Evolutionary conservation across 2,797 vertebrate species (phyloP).

Genomic region (Sebastes vulpes): DNA sequence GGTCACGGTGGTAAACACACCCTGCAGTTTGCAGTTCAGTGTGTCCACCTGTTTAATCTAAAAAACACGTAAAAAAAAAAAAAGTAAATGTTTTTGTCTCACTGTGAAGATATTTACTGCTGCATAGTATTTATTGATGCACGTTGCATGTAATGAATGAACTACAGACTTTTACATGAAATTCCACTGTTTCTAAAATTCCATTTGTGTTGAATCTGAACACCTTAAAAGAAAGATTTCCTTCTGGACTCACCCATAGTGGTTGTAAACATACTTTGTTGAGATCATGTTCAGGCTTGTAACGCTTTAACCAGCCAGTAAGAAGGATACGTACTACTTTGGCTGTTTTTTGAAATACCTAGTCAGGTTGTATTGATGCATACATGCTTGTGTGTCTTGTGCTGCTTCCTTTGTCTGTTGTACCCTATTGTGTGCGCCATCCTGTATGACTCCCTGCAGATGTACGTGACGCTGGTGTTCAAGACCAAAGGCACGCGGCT

Average conservation of each 20-base stretch:
- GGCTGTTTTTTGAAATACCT: not conserved
- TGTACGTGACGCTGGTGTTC: constrained; percentile 93
- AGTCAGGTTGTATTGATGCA: not conserved
- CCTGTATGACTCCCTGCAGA: constrained; percentile 76
- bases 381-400: not conserved
- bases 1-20: no score
- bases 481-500: constrained; percentile 92
- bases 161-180: no score
- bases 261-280: not conserved
- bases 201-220: not conserved
- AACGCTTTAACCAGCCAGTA: not conserved
- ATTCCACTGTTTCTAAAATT: not conserved
- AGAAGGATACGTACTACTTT: not conserved
- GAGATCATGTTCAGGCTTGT: not conserved
- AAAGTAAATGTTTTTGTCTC: no score
- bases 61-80: no score
- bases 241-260: not conserved
- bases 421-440: constrained; percentile 27
- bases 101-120: no score
- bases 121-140: no score
- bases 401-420: constrained; percentile 18
- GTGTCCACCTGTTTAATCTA: no score
- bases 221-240: not conserved
- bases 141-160: no score
- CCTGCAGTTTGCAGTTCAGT: no score